Evolutionary conservation across 1,140 invertebrate species (phyloP).

Genomic region (Phortica variegata): DNA sequence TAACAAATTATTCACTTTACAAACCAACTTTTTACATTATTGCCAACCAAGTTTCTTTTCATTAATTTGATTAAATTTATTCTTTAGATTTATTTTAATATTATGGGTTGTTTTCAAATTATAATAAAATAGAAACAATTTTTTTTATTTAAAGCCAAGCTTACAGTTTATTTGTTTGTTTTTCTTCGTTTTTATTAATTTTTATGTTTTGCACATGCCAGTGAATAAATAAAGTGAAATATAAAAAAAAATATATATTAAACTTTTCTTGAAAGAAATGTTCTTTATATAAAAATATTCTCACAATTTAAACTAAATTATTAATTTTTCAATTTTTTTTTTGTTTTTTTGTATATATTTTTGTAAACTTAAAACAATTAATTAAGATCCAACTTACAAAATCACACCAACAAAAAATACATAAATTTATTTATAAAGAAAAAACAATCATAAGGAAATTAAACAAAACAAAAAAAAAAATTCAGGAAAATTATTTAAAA

Average conservation of each 20-base stretch:
- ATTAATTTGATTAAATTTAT: no score
- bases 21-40: no score
- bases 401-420: constrained; percentile 45
- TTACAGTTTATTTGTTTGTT: no score
- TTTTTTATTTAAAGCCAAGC: no score
- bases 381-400: constrained; percentile 50
- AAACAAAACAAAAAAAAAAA: constrained; percentile 14
- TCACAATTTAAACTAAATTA: neutral
- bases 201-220: no score
- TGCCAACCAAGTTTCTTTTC: no score
- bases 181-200: no score
- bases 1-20: no score
- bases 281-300: constrained; percentile 4
- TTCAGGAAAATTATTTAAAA: constrained; percentile 10
- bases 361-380: neutral
- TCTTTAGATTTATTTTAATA: no score
- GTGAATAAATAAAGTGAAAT: neutral
- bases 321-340: constrained; percentile 19
- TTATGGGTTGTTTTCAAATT: no score
- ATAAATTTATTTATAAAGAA: constrained; percentile 25
- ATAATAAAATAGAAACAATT: no score
- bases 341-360: constrained; percentile 12
- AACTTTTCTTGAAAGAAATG: neutral
- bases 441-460: constrained; percentile 17
- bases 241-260: no score